Evolutionary conservation across 30 jellyfish, hydroid and myxozoan species (phyloP).

Genomic region (Euphysa ruthae): DNA sequence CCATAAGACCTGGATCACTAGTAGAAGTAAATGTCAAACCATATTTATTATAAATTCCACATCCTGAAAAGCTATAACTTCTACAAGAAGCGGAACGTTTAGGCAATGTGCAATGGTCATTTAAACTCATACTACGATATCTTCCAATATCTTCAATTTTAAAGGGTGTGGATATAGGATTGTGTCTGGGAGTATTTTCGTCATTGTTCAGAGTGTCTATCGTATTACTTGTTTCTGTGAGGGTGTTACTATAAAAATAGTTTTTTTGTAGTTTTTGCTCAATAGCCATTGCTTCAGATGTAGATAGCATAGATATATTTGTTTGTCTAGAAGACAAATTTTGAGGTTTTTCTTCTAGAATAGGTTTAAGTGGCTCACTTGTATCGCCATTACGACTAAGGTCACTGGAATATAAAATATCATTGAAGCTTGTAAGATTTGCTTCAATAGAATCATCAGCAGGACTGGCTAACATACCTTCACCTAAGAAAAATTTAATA

Average conservation of each 20-base stretch:
- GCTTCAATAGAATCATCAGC: conserved; percentile 21
- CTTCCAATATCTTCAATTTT: conserved; percentile 29
- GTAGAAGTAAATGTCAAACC: conserved; percentile 17
- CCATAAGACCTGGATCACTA: conserved; percentile 89
- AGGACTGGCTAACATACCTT: background rate
- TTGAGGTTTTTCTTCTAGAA: conserved; percentile 27
- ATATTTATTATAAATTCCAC: conserved; percentile 9
- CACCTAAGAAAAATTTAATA: too few species aligned
- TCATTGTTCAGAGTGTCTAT: conserved; percentile 7
- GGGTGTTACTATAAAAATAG: background rate
- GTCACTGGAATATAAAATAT: background rate
- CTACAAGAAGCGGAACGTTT: conserved; percentile 33
- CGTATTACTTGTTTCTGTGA: conserved; percentile 1
- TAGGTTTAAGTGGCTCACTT: conserved; percentile 10
- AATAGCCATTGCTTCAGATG: background rate
- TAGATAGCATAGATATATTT: background rate
- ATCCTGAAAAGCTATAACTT: conserved; percentile 89
- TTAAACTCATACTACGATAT: conserved; percentile 76
- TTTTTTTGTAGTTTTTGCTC: background rate
- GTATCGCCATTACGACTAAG: background rate
- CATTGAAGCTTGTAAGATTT: background rate
- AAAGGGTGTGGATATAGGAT: background rate
- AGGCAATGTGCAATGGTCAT: conserved; percentile 11
- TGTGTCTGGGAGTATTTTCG: conserved; percentile 17
- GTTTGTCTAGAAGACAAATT: background rate